Conservation (phyloP, 2,888 invertebrate species). For the Athrips mouffetella region DNA sequence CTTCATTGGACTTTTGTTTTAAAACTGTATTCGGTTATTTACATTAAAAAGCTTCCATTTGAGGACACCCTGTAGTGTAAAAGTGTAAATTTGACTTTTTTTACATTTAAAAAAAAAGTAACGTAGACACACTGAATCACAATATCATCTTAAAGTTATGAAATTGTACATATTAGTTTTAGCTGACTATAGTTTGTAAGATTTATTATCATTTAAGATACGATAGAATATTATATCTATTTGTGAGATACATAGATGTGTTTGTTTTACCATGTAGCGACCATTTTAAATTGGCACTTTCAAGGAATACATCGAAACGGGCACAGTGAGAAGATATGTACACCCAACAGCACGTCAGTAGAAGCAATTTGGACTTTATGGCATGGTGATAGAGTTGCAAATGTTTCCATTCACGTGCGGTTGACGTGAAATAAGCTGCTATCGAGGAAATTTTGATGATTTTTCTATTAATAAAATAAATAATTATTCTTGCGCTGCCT, state of each 20-base stretch:
- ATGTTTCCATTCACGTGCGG: too few relatives aligned
- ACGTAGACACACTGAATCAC: conserved; percentile 20
- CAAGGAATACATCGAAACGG: not conserved
- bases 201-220: conserved; percentile 52
- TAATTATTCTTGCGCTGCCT: too few relatives aligned
- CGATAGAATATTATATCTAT: conserved; percentile 49
- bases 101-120: not conserved
- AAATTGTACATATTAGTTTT: conserved; percentile 63
- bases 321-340: not conserved
- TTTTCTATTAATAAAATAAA: too few relatives aligned
- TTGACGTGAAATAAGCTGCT: too few relatives aligned
- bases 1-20: too few relatives aligned
- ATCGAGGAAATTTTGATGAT: too few relatives aligned
- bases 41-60: not conserved
- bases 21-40: not conserved
- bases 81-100: not conserved
- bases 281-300: conserved; percentile 30
- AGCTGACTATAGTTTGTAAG: conserved; percentile 44
- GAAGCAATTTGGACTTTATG: not conserved
- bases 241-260: conserved; percentile 67
- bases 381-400: too few relatives aligned
- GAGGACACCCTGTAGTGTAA: not conserved
- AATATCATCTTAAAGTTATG: conserved; percentile 40
- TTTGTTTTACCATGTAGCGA: conserved; percentile 62
- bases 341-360: not conserved